Conservation (phyloP, 1,140 invertebrate genomes). For the Papilio xuthus region DNA sequence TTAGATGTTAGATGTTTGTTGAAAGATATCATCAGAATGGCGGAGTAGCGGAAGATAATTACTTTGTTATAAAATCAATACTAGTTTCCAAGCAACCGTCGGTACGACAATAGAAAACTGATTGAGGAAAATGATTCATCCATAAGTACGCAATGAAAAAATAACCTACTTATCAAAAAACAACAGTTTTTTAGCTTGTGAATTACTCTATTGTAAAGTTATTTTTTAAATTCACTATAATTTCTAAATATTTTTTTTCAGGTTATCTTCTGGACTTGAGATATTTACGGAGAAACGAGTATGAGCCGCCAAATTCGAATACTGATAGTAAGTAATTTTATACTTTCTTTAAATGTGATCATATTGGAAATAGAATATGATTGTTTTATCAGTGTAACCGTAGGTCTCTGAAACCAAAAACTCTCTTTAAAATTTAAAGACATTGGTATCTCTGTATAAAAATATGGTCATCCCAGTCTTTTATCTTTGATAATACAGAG, state of each 20-base stretch:
- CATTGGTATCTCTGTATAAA: too few species aligned
- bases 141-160: background rate
- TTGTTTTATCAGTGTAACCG: background rate
- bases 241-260: conserved; percentile 45
- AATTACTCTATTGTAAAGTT: background rate
- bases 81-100: background rate
- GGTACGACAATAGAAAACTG: background rate
- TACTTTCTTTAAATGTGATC: background rate
- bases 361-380: background rate
- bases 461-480: too few species aligned
- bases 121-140: background rate
- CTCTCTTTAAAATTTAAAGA: too few species aligned
- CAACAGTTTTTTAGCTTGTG: background rate
- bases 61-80: background rate
- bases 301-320: conserved; percentile 47
- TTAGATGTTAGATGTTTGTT: too few species aligned
- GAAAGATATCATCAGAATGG: too few species aligned
- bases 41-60: too few species aligned
- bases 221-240: background rate
- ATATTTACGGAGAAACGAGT: conserved; percentile 57
- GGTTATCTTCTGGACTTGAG: conserved; percentile 67
- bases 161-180: background rate
- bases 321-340: conserved; percentile 56
- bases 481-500: too few species aligned
- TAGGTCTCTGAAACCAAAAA: too few species aligned